Percentiles rank a stretch among this genome's conserved stretches.
These are phyloP conservation scores for Hydrolagus affinis DNA, from an alignment of 2,113 vertebrate genomes.

Conservation along the genomic window DNA sequence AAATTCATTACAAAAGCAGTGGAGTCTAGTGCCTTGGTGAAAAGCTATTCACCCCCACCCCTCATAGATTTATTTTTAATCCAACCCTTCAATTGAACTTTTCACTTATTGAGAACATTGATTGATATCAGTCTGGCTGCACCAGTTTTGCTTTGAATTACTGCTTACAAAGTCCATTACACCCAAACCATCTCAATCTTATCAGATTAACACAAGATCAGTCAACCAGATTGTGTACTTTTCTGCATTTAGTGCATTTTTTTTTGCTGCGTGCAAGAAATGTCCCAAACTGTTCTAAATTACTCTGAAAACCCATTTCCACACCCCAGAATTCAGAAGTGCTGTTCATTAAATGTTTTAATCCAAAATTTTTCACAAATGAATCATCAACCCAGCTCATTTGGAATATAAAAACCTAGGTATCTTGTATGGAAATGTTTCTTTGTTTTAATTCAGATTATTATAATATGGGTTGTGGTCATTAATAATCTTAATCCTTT, in stretches of 20 bases:
- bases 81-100: not conserved
- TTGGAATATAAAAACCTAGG: too few species aligned
- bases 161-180: not conserved
- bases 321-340: not conserved
- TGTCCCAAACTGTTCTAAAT: not conserved
- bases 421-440: too few species aligned
- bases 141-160: not conserved
- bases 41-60: not conserved
- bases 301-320: not conserved
- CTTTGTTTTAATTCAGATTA: too few species aligned
- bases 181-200: not conserved
- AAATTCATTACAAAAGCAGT: conserved; percentile 1
- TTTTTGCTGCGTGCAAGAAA: not conserved
- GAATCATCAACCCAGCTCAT: too few species aligned
- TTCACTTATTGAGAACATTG: not conserved
- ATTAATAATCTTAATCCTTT: too few species aligned
- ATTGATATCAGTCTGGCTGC: conserved; percentile 14
- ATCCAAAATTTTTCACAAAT: not conserved
- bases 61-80: not conserved
- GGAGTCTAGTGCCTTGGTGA: not conserved
- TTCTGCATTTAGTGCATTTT: not conserved
- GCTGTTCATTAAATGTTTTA: not conserved
- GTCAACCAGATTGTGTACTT: not conserved
- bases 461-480: too few species aligned
- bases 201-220: not conserved